Conservation (phyloP, 2,888 invertebrate species). For the Euplagia quadripunctaria region DNA sequence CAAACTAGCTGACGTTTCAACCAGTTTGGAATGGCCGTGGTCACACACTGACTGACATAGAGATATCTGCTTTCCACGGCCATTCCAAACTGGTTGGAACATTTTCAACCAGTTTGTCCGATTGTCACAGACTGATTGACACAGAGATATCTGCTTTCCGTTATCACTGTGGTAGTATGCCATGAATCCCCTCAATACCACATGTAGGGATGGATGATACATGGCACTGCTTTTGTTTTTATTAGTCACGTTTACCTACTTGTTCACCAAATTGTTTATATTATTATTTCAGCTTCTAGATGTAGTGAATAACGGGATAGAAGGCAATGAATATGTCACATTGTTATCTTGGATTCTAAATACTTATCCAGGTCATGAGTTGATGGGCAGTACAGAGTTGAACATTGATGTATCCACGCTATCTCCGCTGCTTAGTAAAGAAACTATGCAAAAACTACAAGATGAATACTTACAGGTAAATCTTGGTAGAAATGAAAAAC, state of each 20-base stretch:
- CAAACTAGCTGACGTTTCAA: too few relatives aligned
- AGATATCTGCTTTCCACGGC: too few relatives aligned
- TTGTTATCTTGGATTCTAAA: conserved; percentile 97
- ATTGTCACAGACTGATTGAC: too few relatives aligned
- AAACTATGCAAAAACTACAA: conserved; percentile 92
- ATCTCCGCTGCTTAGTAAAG: conserved; percentile 92
- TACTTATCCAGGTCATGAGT: conserved; percentile 95
- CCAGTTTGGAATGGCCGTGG: too few relatives aligned
- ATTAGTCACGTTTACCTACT: too few relatives aligned
- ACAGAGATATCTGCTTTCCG: too few relatives aligned
- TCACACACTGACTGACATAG: too few relatives aligned
- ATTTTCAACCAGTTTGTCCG: too few relatives aligned
- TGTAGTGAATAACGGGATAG: conserved; percentile 94
- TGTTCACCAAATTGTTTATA: too few relatives aligned
- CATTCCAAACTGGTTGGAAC: too few relatives aligned
- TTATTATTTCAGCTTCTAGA: conserved; percentile 90
- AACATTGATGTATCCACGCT: conserved; percentile 91
- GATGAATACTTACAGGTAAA: conserved; percentile 92
- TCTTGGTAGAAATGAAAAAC: neutral
- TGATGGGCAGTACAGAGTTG: conserved; percentile 96
- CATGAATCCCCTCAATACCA: too few relatives aligned
- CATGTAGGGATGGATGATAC: neutral
- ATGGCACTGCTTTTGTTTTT: neutral
- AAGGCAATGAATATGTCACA: conserved; percentile 99
- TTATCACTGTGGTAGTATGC: too few relatives aligned